These are phyloP conservation scores for Drosophila quadrilineata DNA, from an alignment of 1,140 invertebrate genomes.

Conservation along the genomic window DNA sequence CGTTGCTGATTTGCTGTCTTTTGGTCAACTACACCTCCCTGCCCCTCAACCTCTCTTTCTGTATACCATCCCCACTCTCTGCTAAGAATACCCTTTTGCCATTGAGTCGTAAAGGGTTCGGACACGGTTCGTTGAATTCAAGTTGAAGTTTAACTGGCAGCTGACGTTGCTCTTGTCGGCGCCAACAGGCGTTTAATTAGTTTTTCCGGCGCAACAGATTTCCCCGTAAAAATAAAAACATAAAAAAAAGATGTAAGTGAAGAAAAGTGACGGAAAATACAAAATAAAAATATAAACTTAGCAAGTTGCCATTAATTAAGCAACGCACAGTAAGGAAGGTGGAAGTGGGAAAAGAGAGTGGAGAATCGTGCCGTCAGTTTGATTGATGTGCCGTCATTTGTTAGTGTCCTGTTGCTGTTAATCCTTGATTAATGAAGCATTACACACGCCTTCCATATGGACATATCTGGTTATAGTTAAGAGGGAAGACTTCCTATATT, in stretches of 20 bases:
- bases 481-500: no score
- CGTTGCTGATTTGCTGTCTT: slow-evolving; percentile 43
- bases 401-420: slow-evolving; percentile 2
- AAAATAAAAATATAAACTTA: slow-evolving; percentile 26
- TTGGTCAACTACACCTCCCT: neutral
- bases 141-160: slow-evolving; percentile 11
- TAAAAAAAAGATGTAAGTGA: neutral
- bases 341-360: neutral
- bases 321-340: slow-evolving; percentile 8
- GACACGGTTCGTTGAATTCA: slow-evolving; percentile 28
- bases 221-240: slow-evolving; percentile 14
- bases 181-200: slow-evolving; percentile 48
- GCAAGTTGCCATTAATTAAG: slow-evolving; percentile 53
- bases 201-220: slow-evolving; percentile 55
- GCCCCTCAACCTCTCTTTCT: neutral
- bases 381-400: slow-evolving; percentile 58
- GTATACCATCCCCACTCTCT: no score
- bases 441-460: neutral
- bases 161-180: slow-evolving; percentile 17
- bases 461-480: neutral
- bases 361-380: slow-evolving; percentile 35
- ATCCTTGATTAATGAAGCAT: slow-evolving; percentile 40
- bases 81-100: no score
- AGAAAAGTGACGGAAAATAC: neutral
- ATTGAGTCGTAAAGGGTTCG: slow-evolving; percentile 33